Conservation (phyloP, 2,797 vertebrate species). For the Mareca strepera region DNA sequence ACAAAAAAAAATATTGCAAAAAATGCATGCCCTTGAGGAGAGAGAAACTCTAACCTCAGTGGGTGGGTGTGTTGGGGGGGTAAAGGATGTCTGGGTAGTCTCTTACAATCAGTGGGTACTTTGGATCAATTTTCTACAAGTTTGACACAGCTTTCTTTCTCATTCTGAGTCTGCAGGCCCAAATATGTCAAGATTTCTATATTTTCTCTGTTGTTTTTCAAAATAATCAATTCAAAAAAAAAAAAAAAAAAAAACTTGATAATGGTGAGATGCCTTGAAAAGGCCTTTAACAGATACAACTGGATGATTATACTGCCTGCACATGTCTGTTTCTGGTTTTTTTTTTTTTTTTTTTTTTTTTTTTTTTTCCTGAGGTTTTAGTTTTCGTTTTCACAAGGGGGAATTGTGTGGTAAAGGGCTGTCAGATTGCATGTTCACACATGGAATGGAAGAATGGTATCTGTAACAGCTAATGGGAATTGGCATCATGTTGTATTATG, state of each 20-base stretch:
- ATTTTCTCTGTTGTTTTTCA: neutral
- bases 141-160: neutral
- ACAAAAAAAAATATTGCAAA: neutral
- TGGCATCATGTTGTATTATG: neutral
- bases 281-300: neutral
- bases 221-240: neutral
- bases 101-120: neutral
- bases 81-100: neutral
- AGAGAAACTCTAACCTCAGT: neutral
- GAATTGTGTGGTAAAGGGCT: neutral
- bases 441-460: neutral
- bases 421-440: neutral
- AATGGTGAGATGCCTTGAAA: neutral
- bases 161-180: neutral
- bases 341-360: neutral
- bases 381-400: neutral
- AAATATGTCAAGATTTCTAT: neutral
- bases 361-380: neutral
- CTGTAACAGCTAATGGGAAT: neutral
- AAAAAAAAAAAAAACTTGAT: neutral
- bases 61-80: neutral
- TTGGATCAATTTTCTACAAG: neutral
- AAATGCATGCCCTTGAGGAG: conserved; percentile 64
- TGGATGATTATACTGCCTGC: neutral
- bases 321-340: neutral